Conservation (phyloP, 30 jellyfish, hydroid and myxozoan genomes). For the Aurelia coerulea region DNA sequence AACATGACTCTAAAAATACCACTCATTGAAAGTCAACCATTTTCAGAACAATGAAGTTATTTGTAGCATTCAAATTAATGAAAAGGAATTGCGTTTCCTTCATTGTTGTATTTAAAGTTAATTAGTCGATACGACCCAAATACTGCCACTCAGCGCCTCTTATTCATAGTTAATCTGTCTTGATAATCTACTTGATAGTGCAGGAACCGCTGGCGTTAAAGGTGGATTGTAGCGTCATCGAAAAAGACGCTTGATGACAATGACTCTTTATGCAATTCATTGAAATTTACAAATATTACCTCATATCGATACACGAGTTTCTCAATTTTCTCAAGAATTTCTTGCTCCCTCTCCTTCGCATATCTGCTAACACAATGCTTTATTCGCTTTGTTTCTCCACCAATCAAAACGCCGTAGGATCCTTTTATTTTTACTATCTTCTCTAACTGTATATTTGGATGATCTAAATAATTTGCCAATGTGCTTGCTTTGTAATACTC, state of each 20-base stretch:
- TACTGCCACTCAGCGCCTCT: too few relatives aligned
- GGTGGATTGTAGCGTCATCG: too few relatives aligned
- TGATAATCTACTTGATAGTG: too few relatives aligned
- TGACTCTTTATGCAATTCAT: neutral
- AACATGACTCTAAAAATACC: too few relatives aligned
- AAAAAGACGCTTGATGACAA: neutral
- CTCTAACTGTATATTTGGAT: constrained; percentile 33
- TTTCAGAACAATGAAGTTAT: too few relatives aligned
- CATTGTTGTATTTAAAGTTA: too few relatives aligned
- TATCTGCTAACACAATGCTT: constrained; percentile 15
- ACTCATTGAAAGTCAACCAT: too few relatives aligned
- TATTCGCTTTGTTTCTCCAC: constrained; percentile 37
- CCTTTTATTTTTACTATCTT: neutral
- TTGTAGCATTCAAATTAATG: too few relatives aligned
- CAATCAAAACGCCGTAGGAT: constrained; percentile 46
- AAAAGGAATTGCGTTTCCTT: too few relatives aligned
- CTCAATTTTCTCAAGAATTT: neutral
- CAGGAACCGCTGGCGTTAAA: too few relatives aligned
- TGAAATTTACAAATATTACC: neutral
- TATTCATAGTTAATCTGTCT: too few relatives aligned
- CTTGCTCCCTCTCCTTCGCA: constrained; percentile 19
- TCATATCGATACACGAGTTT: neutral
- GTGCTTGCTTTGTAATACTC: constrained; percentile 31
- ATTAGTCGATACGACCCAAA: too few relatives aligned
- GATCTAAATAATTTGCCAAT: constrained; percentile 5